Evolutionary conservation across 2,113 vertebrate genomes (phyloP).

Genomic region (rabbit (Oryctolagus cuniculus)): DNA sequence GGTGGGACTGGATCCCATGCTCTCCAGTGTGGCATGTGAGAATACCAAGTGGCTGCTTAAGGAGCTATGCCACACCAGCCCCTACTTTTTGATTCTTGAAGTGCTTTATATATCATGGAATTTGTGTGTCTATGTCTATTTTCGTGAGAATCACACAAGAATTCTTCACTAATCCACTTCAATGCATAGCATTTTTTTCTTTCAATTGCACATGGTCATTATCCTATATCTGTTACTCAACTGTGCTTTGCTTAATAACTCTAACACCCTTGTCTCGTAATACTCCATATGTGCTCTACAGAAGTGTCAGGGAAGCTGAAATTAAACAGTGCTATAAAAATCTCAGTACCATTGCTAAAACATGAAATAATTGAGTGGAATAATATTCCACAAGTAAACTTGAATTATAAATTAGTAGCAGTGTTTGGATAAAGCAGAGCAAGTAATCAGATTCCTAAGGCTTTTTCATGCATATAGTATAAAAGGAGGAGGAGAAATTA

Average conservation of each 20-base stretch:
- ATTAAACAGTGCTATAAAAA: background rate
- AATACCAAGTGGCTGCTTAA: too few relatives aligned
- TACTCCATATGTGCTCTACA: background rate
- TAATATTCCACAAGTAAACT: background rate
- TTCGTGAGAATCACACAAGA: background rate
- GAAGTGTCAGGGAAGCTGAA: background rate
- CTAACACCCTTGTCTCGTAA: background rate
- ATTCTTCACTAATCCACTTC: background rate
- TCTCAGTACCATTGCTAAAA: background rate
- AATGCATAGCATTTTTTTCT: too few relatives aligned
- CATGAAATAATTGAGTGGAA: background rate
- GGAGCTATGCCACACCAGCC: too few relatives aligned
- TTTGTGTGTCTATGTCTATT: background rate
- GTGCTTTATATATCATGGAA: background rate
- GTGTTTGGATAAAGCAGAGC: background rate
- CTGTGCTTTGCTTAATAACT: background rate
- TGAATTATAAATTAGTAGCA: background rate
- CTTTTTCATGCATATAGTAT: background rate
- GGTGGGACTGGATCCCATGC: too few relatives aligned
- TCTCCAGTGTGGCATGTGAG: too few relatives aligned
- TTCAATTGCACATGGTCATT: background rate
- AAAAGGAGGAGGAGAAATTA: background rate
- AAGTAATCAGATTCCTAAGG: background rate
- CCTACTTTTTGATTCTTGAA: background rate
- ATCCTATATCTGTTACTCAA: background rate